Base-by-base conservation (phyloP, 2,888 invertebrate species). In the Brachyopa scutellaris region DNA sequence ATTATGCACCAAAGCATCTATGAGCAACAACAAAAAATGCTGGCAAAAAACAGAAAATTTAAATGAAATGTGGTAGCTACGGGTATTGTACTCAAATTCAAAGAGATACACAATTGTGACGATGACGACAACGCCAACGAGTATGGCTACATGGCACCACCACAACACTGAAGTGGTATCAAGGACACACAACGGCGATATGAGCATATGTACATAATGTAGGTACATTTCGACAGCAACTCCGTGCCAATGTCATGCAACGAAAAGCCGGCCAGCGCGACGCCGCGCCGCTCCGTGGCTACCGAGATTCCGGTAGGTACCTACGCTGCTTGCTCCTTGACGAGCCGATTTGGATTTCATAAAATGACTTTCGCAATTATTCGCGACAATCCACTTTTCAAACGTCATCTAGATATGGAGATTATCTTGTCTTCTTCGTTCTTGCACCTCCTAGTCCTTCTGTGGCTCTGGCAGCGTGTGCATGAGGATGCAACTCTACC, bases 301-400 rank as follows among this genome's bases (percentile, higher is more conserved):
- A n/a, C n/a, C 36, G 45, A 55, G 31, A 62, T 69, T 77, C 45
- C 47, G 45, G 45, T 36, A 29, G 51, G 36, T 26, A 21, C 2
- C 17, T 33, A 15, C 8, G 33, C 55, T 47, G 8, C 57, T 53
- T 62, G 47, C 2, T 67, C 47, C 47, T 45, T 33, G 45, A 55
- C 15, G 69, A 79, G 21, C 47, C 9, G 57, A 80, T 74, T 74
- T 74, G 55, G 67, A 67, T 74, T 74, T 62, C 61, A 42, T 38
- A 21, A 74, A 79, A 79, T 69, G 79, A 74, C 59, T 79, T 73
- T 73, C 31, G 67, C 51, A 76, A 49, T 76, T 76, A 49, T 76
- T 76, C 67, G 74, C 79, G 67, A 79, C 61, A 62, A 79, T 79
- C 79, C 53, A 74, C 74, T 67, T 74, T 79, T 55, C 61, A 79